phyloP scores from a whole-genome alignment of 1,140 invertebrate genomes.

The Drosophila sp. region DNA sequence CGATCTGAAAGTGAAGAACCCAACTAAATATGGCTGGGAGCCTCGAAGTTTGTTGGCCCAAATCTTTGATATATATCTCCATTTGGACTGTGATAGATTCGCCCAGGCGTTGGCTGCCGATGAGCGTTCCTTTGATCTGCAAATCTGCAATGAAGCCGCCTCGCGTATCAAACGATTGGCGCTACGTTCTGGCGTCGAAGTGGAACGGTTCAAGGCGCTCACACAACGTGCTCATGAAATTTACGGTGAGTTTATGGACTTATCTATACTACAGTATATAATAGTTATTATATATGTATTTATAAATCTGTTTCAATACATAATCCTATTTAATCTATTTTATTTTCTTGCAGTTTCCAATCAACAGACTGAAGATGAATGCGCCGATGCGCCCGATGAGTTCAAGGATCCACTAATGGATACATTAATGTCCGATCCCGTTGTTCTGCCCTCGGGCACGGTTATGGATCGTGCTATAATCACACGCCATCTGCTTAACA shows the following conservation, averaged over 20 bases:
- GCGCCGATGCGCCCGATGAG: constrained; percentile 98
- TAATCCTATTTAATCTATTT: background rate
- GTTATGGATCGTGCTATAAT: constrained; percentile 98
- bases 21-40: constrained; percentile 98
- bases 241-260: constrained; percentile 82
- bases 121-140: constrained; percentile 97
- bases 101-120: constrained; percentile 95
- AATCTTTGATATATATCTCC: constrained; percentile 98
- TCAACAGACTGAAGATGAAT: constrained; percentile 94
- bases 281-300: too few species aligned
- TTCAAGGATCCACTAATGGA: constrained; percentile 99
- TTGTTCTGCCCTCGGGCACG: constrained; percentile 96
- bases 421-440: constrained; percentile 98
- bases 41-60: constrained; percentile 95
- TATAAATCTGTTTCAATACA: background rate
- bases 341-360: constrained; percentile 89
- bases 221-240: constrained; percentile 92
- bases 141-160: constrained; percentile 96
- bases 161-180: constrained; percentile 90
- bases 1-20: constrained; percentile 97
- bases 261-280: too few species aligned
- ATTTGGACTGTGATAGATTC: constrained; percentile 96
- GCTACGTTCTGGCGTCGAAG: constrained; percentile 93
- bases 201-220: constrained; percentile 93
- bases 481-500: constrained; percentile 96